A percentile compares a stretch with the other conserved stretches of the same genome.
Evolutionary conservation across 2,888 invertebrate genomes (phyloP).

Genomic region (Strigamia maritima): DNA sequence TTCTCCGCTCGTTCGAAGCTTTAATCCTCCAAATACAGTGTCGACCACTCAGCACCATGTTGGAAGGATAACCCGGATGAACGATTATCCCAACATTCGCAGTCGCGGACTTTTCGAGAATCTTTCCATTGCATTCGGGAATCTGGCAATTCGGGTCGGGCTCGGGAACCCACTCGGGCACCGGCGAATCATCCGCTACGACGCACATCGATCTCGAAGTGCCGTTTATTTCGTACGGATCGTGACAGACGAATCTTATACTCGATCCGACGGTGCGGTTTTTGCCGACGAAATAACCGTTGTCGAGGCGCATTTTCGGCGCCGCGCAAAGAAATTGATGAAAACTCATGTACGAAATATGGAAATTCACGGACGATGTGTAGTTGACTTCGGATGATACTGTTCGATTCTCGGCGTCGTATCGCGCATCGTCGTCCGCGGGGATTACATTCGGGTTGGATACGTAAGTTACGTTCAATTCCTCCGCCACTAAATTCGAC

Average conservation of each 20-base stretch:
- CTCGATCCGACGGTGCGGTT: neutral
- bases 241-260: slow-evolving; percentile 28
- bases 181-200: slow-evolving; percentile 17
- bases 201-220: slow-evolving; percentile 16
- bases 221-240: slow-evolving; percentile 36
- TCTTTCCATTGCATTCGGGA: slow-evolving; percentile 3
- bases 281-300: slow-evolving; percentile 34
- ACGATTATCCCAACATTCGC: slow-evolving; percentile 17
- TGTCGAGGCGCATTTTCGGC: neutral
- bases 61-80: slow-evolving; percentile 36
- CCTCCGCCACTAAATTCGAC: slow-evolving; percentile 7
- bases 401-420: neutral
- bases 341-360: slow-evolving; percentile 36
- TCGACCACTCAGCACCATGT: slow-evolving; percentile 5
- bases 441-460: neutral
- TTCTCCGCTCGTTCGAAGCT: neutral
- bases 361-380: neutral
- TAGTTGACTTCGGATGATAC: neutral
- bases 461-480: slow-evolving; percentile 16
- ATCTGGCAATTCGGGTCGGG: slow-evolving; percentile 9
- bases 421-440: neutral
- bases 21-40: slow-evolving; percentile 20
- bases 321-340: slow-evolving; percentile 23
- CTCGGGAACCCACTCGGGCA: slow-evolving; percentile 19
- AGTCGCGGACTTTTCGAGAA: slow-evolving; percentile 6